These are phyloP conservation scores for Phragmatobia fuliginosa DNA, from an alignment of 2,888 invertebrate genomes.

Conservation along the genomic window DNA sequence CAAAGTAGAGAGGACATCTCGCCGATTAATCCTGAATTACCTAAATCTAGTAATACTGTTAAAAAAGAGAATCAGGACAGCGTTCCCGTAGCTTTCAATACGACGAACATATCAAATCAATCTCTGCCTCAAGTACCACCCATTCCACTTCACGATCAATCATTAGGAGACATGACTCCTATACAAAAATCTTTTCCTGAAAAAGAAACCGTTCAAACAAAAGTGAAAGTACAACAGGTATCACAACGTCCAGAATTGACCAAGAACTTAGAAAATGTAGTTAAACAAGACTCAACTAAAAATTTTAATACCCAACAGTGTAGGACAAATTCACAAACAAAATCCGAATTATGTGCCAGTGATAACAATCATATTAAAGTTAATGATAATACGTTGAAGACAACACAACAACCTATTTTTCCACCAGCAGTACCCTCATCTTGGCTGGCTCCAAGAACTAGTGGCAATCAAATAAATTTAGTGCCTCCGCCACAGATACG, in stretches of 20 bases:
- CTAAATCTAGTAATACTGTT: constrained; percentile 45
- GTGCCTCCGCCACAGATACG: constrained; percentile 71
- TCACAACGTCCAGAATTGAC: constrained; percentile 38
- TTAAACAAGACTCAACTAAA: constrained; percentile 43
- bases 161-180: constrained; percentile 58
- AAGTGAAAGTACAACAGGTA: constrained; percentile 43
- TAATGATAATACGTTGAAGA: constrained; percentile 52
- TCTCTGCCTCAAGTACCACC: constrained; percentile 72
- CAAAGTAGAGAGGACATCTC: constrained; percentile 80
- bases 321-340: constrained; percentile 41
- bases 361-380: constrained; percentile 43
- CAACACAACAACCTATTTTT: constrained; percentile 61
- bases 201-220: constrained; percentile 33
- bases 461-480: constrained; percentile 53
- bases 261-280: constrained; percentile 36
- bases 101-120: constrained; percentile 60
- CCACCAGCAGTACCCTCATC: constrained; percentile 80
- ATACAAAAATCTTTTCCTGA: constrained; percentile 52
- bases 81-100: constrained; percentile 38
- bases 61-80: constrained; percentile 41
- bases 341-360: constrained; percentile 42
- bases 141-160: constrained; percentile 71
- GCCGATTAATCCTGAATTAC: constrained; percentile 57
- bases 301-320: constrained; percentile 39
- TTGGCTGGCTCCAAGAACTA: constrained; percentile 69